phyloP scores from a whole-genome alignment of 2,113 vertebrate species.

The Trichechus manatus region DNA sequence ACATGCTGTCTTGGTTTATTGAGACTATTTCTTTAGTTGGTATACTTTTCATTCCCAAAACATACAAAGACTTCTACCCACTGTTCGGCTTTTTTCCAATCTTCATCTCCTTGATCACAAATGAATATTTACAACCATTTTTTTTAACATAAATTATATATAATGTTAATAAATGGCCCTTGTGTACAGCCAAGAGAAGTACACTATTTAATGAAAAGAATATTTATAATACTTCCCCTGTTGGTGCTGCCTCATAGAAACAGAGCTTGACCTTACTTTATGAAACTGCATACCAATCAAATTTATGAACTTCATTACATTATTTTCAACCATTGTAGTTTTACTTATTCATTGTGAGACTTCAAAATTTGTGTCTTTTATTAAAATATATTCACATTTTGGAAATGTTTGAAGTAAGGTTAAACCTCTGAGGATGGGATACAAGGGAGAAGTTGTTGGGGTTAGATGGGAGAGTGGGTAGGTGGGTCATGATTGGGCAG shows the following conservation, averaged over 20 bases:
- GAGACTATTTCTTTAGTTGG: slow-evolving; percentile 1
- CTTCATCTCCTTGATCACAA: slow-evolving; percentile 37
- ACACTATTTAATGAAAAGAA: slow-evolving; percentile 9
- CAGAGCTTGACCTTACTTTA: slow-evolving; percentile 49
- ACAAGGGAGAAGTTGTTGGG: fast-evolving
- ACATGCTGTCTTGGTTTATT: slow-evolving; percentile 1
- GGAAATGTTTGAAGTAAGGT: background rate
- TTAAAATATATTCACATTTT: background rate
- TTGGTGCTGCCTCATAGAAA: background rate
- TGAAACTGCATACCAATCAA: slow-evolving; percentile 16
- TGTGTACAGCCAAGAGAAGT: slow-evolving; percentile 31
- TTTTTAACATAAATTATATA: slow-evolving; percentile 38
- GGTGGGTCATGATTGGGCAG: no score
- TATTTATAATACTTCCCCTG: slow-evolving; percentile 36
- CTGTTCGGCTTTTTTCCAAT: background rate
- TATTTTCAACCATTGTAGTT: slow-evolving; percentile 23
- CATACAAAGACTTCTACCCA: slow-evolving; percentile 4
- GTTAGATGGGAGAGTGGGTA: background rate
- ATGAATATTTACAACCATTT: slow-evolving; percentile 60
- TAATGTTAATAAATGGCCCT: slow-evolving; percentile 51
- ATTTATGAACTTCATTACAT: slow-evolving; percentile 21
- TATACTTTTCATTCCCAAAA: background rate
- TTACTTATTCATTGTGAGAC: slow-evolving; percentile 51
- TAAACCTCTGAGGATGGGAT: background rate
- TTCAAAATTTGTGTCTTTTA: slow-evolving; percentile 17